Evolutionary conservation across 2,113 vertebrate genomes (phyloP).

Genomic region (Oncorhynchus masou): DNA sequence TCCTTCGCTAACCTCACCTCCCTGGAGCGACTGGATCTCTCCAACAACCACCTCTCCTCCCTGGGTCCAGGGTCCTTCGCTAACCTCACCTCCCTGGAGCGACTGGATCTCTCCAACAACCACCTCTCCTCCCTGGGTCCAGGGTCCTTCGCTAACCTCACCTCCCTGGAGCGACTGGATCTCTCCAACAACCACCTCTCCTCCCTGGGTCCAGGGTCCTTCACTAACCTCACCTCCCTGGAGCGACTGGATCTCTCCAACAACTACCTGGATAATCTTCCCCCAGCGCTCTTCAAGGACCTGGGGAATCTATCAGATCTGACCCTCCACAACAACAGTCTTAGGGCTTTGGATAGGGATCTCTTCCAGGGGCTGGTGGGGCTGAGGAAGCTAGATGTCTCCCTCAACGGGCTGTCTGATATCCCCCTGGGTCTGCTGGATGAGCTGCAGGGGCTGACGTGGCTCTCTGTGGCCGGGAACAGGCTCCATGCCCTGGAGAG

Average conservation of each 20-base stretch:
- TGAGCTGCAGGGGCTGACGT: slow-evolving; percentile 82
- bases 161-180: slow-evolving; percentile 88
- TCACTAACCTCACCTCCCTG: slow-evolving; percentile 88
- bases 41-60: slow-evolving; percentile 77
- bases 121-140: slow-evolving; percentile 79
- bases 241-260: slow-evolving; percentile 95
- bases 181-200: slow-evolving; percentile 92
- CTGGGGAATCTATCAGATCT: slow-evolving; percentile 90
- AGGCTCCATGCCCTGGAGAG: slow-evolving; percentile 90
- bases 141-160: slow-evolving; percentile 86
- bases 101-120: no score
- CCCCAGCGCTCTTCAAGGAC: slow-evolving; percentile 83
- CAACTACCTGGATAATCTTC: slow-evolving; percentile 96
- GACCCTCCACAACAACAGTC: slow-evolving; percentile 92
- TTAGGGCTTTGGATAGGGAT: slow-evolving; percentile 85
- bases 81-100: no score
- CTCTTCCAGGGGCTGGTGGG: slow-evolving; percentile 80
- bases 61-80: no score
- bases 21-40: no score
- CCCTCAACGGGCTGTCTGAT: slow-evolving; percentile 87
- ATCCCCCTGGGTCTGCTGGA: slow-evolving; percentile 89
- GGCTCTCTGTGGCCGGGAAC: slow-evolving; percentile 91
- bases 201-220: slow-evolving; percentile 79
- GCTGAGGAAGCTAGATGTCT: slow-evolving; percentile 89
- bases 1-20: no score